These are phyloP conservation scores for Esperia sulphurella DNA, from an alignment of 2,888 invertebrate species.

Conservation along the genomic window DNA sequence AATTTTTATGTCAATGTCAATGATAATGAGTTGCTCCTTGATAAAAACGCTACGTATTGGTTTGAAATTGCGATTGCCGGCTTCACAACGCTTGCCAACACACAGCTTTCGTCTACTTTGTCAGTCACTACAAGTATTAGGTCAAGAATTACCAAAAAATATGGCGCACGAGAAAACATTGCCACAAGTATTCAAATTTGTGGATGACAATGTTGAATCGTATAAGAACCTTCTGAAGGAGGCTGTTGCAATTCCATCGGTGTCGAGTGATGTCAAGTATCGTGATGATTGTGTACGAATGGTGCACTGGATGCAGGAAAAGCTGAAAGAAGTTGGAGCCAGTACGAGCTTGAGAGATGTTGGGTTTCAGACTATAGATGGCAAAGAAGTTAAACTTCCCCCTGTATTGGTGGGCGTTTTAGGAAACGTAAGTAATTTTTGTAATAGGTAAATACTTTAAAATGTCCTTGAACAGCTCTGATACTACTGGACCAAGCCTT, in stretches of 20 bases:
- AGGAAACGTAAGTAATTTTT: constrained; percentile 78
- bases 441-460: too few species aligned
- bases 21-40: constrained; percentile 18
- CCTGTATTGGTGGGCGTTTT: constrained; percentile 90
- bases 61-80: constrained; percentile 38
- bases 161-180: constrained; percentile 60
- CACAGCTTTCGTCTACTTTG: constrained; percentile 23
- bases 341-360: constrained; percentile 85
- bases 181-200: constrained; percentile 81
- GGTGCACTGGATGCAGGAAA: constrained; percentile 89
- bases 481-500: too few species aligned
- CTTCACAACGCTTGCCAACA: constrained; percentile 19
- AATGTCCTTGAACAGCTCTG: too few species aligned
- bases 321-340: constrained; percentile 85
- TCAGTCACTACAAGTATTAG: constrained; percentile 25
- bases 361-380: constrained; percentile 87
- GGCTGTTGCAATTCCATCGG: constrained; percentile 95
- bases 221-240: constrained; percentile 90
- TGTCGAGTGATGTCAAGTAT: constrained; percentile 93
- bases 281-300: constrained; percentile 90
- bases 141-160: constrained; percentile 34
- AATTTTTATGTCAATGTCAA: too few species aligned
- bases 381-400: constrained; percentile 86
- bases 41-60: constrained; percentile 37
- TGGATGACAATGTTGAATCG: constrained; percentile 86